A percentile compares a stretch with the other conserved stretches of the same genome.
Conservation (phyloP, 1,140 invertebrate genomes). For the Bemisia tabaci region DNA sequence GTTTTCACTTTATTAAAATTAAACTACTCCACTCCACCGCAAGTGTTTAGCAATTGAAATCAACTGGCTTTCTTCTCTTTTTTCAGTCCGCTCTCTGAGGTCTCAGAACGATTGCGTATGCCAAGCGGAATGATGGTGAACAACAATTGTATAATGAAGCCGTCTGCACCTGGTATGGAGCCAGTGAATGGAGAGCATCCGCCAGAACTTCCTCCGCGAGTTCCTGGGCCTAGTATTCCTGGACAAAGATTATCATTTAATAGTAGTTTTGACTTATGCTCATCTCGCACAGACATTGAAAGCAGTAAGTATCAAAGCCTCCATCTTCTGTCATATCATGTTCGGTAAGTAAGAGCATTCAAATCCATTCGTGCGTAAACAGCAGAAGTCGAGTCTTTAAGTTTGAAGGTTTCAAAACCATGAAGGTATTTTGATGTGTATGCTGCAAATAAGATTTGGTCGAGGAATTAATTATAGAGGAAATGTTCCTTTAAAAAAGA, state of each 20-base stretch:
- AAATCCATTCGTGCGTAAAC: too few relatives aligned
- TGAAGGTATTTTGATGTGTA: too few relatives aligned
- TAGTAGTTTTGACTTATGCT: conserved; percentile 44
- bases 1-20: too few relatives aligned
- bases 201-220: conserved; percentile 51
- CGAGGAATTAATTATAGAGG: too few relatives aligned
- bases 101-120: neutral
- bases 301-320: conserved; percentile 28
- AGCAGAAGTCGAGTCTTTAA: too few relatives aligned
- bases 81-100: neutral
- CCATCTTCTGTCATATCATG: neutral
- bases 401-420: too few relatives aligned
- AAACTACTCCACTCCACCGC: too few relatives aligned
- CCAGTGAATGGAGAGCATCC: conserved; percentile 33
- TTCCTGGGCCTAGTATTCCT: conserved; percentile 22
- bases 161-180: conserved; percentile 35
- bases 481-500: too few relatives aligned
- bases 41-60: too few relatives aligned
- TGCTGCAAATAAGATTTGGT: too few relatives aligned
- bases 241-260: conserved; percentile 32
- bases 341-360: too few relatives aligned
- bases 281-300: conserved; percentile 37
- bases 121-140: neutral
- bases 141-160: conserved; percentile 4
- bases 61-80: neutral